Evolutionary conservation across 2,797 vertebrate species (phyloP).

Genomic region (Galagoides demidoff): DNA sequence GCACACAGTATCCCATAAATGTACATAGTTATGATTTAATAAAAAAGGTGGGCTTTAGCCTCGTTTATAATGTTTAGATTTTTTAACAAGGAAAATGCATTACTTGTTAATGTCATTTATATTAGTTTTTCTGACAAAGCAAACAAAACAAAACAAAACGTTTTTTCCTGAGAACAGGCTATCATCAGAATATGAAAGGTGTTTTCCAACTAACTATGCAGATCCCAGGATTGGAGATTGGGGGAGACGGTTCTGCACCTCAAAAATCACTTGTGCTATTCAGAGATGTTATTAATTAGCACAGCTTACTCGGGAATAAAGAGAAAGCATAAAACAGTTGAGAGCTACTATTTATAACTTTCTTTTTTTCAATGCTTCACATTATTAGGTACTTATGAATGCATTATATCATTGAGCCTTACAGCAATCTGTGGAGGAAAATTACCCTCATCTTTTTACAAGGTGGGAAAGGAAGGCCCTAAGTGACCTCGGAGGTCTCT

Average conservation of each 20-base stretch:
- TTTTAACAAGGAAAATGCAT: slow-evolving; percentile 14
- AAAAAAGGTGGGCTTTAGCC: not conserved
- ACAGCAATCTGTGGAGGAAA: not conserved
- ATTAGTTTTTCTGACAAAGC: slow-evolving; percentile 9
- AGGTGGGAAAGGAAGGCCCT: not conserved
- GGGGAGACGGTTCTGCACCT: not conserved
- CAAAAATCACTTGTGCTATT: not conserved
- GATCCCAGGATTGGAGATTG: not conserved
- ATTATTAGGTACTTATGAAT: not conserved
- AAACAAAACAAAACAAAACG: not conserved
- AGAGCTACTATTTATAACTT: not conserved
- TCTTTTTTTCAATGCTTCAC: not conserved
- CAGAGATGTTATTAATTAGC: not conserved
- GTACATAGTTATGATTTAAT: no score
- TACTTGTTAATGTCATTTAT: not conserved
- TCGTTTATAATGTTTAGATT: not conserved
- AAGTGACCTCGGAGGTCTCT: not conserved
- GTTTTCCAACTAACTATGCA: not conserved
- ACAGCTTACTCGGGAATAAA: not conserved
- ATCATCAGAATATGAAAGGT: not conserved
- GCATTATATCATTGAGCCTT: not conserved
- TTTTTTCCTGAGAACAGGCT: not conserved
- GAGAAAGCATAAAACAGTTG: not conserved
- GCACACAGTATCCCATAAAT: no score
- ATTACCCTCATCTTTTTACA: not conserved